Conservation (phyloP, 2,113 vertebrate genomes). For the Paramisgurnus dabryanus region DNA sequence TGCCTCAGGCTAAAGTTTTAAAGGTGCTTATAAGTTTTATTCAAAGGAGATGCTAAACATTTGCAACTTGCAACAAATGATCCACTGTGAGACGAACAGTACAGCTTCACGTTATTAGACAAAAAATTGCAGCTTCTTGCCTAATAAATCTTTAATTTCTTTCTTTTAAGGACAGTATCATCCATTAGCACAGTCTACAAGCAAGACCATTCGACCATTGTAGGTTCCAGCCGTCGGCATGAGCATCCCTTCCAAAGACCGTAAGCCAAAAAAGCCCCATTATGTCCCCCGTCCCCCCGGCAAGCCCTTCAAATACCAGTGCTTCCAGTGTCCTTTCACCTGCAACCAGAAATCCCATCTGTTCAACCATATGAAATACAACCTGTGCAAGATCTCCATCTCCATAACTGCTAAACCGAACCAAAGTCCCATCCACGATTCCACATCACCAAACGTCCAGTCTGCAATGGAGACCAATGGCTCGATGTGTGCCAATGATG, state of each 20-base stretch:
- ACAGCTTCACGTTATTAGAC: no score
- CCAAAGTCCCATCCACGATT: conserved; percentile 49
- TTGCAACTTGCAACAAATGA: not conserved
- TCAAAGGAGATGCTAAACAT: not conserved
- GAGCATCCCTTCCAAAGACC: conserved; percentile 84
- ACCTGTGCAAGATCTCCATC: conserved; percentile 94
- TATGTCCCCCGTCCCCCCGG: conserved; percentile 92
- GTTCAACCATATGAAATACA: conserved; percentile 98
- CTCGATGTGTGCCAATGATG: not conserved
- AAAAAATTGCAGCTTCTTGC: not conserved
- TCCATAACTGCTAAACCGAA: conserved; percentile 85
- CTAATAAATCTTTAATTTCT: not conserved
- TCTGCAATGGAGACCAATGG: not conserved
- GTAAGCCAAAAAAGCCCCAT: conserved; percentile 96
- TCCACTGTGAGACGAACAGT: not conserved
- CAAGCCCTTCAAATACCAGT: conserved; percentile 97
- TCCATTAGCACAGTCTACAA: conserved; percentile 23
- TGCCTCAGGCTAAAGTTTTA: conserved; percentile 23
- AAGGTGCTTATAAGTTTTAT: conserved; percentile 3
- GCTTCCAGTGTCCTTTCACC: conserved; percentile 97
- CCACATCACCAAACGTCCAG: not conserved
- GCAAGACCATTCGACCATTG: not conserved
- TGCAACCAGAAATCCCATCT: conserved; percentile 98
- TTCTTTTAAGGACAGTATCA: not conserved
- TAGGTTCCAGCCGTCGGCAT: conserved; percentile 8